Base-by-base conservation (phyloP, 2,797 vertebrate genomes). In the Gymnoscopelus microlampas region DNA sequence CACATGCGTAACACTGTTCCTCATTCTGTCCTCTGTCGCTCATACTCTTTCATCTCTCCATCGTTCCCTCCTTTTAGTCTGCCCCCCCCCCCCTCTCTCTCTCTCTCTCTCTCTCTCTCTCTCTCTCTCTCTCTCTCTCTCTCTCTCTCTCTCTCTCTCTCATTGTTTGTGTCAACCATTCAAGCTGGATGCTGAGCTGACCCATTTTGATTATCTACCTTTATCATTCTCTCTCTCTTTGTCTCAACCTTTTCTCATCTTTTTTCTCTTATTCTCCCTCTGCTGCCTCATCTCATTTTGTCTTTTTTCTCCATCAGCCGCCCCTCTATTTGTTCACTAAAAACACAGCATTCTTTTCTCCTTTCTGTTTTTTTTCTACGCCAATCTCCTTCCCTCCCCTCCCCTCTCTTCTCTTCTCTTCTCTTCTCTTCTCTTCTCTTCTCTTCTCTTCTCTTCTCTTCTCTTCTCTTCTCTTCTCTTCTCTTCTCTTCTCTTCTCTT, bases 91-190 rank as follows among this genome's bases (percentile, higher is more conserved):
- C 12, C 60, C 50, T n/a, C n/a, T n/a, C n/a, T n/a, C 70, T 79
- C 69, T 73, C 71, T 74, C 81, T 77, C 71, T 59, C 77, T 57
- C 72, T 73, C 53, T 57, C 75, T 68, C 68, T 75, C 60, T 7
- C 57, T 63, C 74, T 60, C 71, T 70, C 66, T 32, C 0, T 11
- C 15, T 73, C 75, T 51, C 64, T 39, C 29, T 56, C 44, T 54
- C 35, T 39, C 39, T 29, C 55, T 39, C 7, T 50, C 32, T 5
- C 47, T 32, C 64, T 3, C 39, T 13, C 54, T 39, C 12, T 47
- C 5, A 35, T 4, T 35, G 32, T 5, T 35, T 35, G 32, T 35
- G 32, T 35, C 32, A 35, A 35, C 32, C 2, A 10, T 11, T 50
- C 48, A 50, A 50, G 48, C 48, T 47, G 54, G 53, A 64, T 55